Percentiles rank a stretch among this genome's conserved stretches.
These are phyloP conservation scores for Rostratula benghalensis DNA, from an alignment of 2,113 vertebrate genomes.

Conservation along the genomic window DNA sequence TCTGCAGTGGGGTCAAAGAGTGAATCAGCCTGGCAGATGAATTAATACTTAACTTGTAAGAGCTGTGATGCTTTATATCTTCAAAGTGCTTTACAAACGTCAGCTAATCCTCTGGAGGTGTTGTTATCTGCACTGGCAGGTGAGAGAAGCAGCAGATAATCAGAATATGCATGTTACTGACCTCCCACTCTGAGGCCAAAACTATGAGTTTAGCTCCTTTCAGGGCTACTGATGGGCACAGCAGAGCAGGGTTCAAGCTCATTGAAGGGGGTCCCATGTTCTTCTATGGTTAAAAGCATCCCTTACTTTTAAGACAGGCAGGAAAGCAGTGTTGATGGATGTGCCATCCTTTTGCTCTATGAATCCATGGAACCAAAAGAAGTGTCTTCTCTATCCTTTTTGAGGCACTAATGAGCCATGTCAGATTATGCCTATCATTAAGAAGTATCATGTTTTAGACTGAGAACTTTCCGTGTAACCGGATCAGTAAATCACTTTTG, in stretches of 20 bases:
- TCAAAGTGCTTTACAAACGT: neutral
- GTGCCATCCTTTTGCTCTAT: neutral
- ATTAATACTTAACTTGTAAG: constrained; percentile 13
- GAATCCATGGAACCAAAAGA: neutral
- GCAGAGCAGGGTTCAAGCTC: neutral
- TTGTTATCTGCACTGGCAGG: constrained; percentile 38
- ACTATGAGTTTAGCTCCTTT: neutral
- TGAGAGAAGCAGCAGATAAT: constrained; percentile 32
- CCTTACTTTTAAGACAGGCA: neutral
- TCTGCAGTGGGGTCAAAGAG: constrained; percentile 44
- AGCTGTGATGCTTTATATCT: constrained; percentile 8
- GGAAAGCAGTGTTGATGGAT: neutral
- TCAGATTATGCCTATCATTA: neutral
- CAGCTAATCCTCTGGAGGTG: constrained; percentile 49
- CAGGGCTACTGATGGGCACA: neutral
- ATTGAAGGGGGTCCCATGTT: neutral
- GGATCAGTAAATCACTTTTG: neutral
- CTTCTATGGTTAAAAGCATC: neutral
- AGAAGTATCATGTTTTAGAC: neutral
- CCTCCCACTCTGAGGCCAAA: neutral
- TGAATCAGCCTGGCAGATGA: constrained; percentile 16
- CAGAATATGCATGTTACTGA: constrained; percentile 36
- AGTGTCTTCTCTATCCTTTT: neutral
- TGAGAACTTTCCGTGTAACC: neutral
- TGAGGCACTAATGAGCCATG: neutral